Conservation (phyloP, 2,888 invertebrate genomes). For the Scaptomyza reducta region DNA sequence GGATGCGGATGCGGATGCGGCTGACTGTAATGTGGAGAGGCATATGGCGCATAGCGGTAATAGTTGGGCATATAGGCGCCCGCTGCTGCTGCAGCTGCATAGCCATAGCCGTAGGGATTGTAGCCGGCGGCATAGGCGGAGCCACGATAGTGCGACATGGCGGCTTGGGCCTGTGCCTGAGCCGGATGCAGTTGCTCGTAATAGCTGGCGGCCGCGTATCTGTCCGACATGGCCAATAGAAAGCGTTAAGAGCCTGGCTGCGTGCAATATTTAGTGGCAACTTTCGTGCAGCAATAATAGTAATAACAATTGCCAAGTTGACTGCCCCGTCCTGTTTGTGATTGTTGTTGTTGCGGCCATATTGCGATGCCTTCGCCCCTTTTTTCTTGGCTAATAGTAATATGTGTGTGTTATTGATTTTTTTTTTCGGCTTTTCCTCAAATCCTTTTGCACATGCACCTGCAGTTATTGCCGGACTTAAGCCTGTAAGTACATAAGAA, state of each 20-base stretch:
- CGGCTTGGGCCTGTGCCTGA: constrained; percentile 38
- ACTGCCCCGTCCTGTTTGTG: constrained; percentile 48
- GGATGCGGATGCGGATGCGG: constrained; percentile 19
- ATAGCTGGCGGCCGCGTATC: constrained; percentile 68
- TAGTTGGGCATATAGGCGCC: constrained; percentile 64
- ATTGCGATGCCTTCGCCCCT: constrained; percentile 47
- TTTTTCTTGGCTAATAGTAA: constrained; percentile 34
- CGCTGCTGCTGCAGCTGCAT: constrained; percentile 34
- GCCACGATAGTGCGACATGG: constrained; percentile 65
- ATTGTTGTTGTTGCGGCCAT: constrained; percentile 44
- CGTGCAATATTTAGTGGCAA: constrained; percentile 32
- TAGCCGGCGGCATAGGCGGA: constrained; percentile 48
- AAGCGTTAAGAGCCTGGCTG: background rate
- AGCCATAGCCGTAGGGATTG: constrained; percentile 52
- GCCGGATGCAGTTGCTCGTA: constrained; percentile 67
- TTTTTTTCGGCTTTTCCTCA: constrained; percentile 21
- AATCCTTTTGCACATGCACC: constrained; percentile 51
- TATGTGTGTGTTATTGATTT: constrained; percentile 66
- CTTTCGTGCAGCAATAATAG: constrained; percentile 51
- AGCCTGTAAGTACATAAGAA: constrained; percentile 39
- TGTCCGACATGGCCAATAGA: constrained; percentile 56
- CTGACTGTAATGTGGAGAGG: constrained; percentile 68
- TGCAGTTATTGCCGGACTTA: constrained; percentile 46
- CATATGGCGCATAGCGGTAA: constrained; percentile 71
- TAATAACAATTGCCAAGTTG: constrained; percentile 52